Evolutionary conservation across 2,888 invertebrate genomes (phyloP).

Genomic region (Brachypterus glaber): DNA sequence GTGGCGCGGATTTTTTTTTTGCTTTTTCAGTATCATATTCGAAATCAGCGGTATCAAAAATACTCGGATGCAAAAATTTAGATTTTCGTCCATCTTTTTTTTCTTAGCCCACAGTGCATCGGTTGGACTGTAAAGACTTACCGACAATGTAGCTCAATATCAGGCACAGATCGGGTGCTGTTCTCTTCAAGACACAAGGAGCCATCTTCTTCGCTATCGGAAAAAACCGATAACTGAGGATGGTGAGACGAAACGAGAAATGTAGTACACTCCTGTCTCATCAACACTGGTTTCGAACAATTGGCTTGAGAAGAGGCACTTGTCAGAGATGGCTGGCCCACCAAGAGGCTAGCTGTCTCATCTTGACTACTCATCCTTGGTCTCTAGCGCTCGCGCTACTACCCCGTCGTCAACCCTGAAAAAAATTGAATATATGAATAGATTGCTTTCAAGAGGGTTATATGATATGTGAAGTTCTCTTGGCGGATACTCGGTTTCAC

Average conservation of each 20-base stretch:
- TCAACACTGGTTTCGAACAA: slow-evolving; percentile 67
- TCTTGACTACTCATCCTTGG: slow-evolving; percentile 59
- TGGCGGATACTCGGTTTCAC: no score
- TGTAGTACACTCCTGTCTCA: slow-evolving; percentile 79
- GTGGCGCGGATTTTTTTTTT: no score
- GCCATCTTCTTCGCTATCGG: slow-evolving; percentile 70
- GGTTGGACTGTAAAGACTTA: slow-evolving; percentile 20
- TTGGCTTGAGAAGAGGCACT: slow-evolving; percentile 43
- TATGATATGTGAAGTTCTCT: no score
- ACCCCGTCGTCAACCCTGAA: no score
- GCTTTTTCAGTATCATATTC: no score
- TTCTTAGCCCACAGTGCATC: no score
- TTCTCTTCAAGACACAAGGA: slow-evolving; percentile 56
- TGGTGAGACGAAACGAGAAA: slow-evolving; percentile 58
- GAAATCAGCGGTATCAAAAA: no score
- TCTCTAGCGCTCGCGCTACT: no score
- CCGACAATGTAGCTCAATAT: slow-evolving; percentile 69
- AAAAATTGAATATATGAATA: no score
- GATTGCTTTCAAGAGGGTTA: no score
- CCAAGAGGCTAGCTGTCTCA: slow-evolving; percentile 72
- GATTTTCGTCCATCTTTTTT: no score
- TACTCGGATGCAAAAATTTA: no score
- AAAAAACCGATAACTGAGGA: slow-evolving; percentile 59
- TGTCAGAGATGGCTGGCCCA: slow-evolving; percentile 52
- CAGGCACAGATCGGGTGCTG: slow-evolving; percentile 68